Conservation (phyloP, 2,888 invertebrate genomes). For the Lepidocyrtoides sp. region DNA sequence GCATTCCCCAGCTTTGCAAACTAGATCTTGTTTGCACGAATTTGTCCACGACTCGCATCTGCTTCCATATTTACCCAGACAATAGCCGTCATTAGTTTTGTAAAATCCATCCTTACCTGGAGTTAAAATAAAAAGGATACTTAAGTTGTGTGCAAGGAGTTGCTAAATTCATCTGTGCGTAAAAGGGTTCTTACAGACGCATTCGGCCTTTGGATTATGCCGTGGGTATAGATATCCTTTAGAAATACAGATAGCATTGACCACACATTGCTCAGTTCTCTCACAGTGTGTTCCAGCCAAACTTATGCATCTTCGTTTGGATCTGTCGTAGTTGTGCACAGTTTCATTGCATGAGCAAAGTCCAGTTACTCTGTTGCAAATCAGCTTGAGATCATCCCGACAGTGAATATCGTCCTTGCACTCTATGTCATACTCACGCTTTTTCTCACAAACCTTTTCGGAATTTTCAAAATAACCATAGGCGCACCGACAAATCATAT, state of each 20-base stretch:
- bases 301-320: slow-evolving; percentile 47
- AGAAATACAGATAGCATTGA: slow-evolving; percentile 50
- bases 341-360: slow-evolving; percentile 60
- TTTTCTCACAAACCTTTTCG: slow-evolving; percentile 46
- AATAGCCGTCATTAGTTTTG: slow-evolving; percentile 58
- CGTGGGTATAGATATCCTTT: slow-evolving; percentile 69
- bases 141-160: too few species aligned
- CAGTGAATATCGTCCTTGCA: slow-evolving; percentile 41
- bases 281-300: slow-evolving; percentile 58
- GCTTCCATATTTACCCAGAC: slow-evolving; percentile 59
- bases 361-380: slow-evolving; percentile 36
- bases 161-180: too few species aligned
- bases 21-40: slow-evolving; percentile 39
- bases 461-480: slow-evolving; percentile 55
- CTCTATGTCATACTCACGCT: slow-evolving; percentile 37
- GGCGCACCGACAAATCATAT: slow-evolving; percentile 50
- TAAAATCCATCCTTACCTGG: slow-evolving; percentile 57
- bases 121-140: too few species aligned
- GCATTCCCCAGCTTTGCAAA: slow-evolving; percentile 52
- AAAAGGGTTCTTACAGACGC: too few species aligned
- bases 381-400: slow-evolving; percentile 59
- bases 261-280: slow-evolving; percentile 56
- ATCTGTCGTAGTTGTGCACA: slow-evolving; percentile 51
- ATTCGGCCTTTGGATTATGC: slow-evolving; percentile 57
- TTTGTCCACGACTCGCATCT: slow-evolving; percentile 63